Base-by-base conservation (phyloP, 2,888 invertebrate species). In the Volucella inflata region DNA sequence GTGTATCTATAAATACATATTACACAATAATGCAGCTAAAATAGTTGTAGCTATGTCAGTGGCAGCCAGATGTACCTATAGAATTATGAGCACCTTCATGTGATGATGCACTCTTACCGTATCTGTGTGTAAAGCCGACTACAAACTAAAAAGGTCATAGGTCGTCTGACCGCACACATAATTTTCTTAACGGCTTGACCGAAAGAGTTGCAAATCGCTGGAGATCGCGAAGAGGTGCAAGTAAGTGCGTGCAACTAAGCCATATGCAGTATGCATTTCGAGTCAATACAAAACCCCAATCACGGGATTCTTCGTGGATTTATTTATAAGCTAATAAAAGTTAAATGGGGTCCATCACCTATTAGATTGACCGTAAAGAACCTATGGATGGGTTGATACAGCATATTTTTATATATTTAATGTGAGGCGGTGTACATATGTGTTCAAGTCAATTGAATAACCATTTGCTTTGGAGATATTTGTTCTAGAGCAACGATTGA, bases 161-260 rank as follows among this genome's bases (percentile, higher is more conserved):
- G 80, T 81, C 80, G 64, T 71, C 64, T 81, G 80, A 80, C 85
- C 71, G 80, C 85, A 85, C 80, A 85, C 85, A 85, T 76, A 85
- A 85, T 76, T 85, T 72, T 76, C 80, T 80, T 70, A 70, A 80
- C 55, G 71, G 55, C 53, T 71, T 59, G 75, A 71, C 84, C 84
- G 55, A 76, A 80, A 79, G 64, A 74, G 44, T 70, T 79, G 51
- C 79, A 62, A 84, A 75, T 68, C 12, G 55, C 48, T 1, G 40
- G 70, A 57, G 50, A 59, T 62, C 53, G 55, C 42, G 17, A 44
- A 14, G 65, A 14, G 46, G 38, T 38, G 42, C 48, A 62, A 42
- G 16, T 9, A 38, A 68, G 64, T 48, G 84, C 84, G 75, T 79
- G 84, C 75, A 80, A 80, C 59, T 40, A 17, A 78, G 70, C 68